Base-by-base conservation (phyloP, 2,888 invertebrate species). In the Synergus japonicus region DNA sequence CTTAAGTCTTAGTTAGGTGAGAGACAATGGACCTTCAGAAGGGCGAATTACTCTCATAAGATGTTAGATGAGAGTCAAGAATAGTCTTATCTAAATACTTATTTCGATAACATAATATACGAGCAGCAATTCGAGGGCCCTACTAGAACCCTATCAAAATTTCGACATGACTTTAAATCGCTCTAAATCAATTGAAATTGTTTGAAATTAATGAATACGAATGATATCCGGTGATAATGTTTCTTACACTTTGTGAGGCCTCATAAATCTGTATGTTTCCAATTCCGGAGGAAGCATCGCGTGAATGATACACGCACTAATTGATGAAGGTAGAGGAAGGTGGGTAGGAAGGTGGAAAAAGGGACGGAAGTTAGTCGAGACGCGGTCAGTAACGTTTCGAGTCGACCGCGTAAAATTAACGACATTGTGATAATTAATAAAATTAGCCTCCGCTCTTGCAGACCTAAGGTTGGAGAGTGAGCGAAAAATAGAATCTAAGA, bases 361-460 rank as follows among this genome's bases (percentile, higher is more conserved):
- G 73, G 79, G 80, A 78, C 81, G 81, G 84, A 81, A 80, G 79
- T 82, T 83, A 83, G 80, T 82, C 81, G 86, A 87, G 88, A 87
- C 84, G 87, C 90, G 91, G 91, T 91, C 90, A 89, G 91, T 90
- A 90, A 90, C 89, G 87, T 90, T 91, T 90, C 91, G 89, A 90
- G 88, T 91, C 90, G 88, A 87, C 88, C 89, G 91, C 91, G 91
- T 90, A 88, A 89, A 91, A 90, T 90, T 91, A 91, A 91, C 89
- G 90, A 91, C 91, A 91, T 91, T 91, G 91, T 91, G 91, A 90
- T 91, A 91, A 91, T 91, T 91, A 91, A 91, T 37, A 37, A 37
- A 37, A 37, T 91, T 91, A 91, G 89, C 86, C 86, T 83, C 86
- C 84, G 79, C 80, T 80, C 77, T 69, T 80, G 78, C 81, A 79